Base-by-base conservation (phyloP, 1,140 invertebrate genomes). In the Steinernema khuongi region DNA sequence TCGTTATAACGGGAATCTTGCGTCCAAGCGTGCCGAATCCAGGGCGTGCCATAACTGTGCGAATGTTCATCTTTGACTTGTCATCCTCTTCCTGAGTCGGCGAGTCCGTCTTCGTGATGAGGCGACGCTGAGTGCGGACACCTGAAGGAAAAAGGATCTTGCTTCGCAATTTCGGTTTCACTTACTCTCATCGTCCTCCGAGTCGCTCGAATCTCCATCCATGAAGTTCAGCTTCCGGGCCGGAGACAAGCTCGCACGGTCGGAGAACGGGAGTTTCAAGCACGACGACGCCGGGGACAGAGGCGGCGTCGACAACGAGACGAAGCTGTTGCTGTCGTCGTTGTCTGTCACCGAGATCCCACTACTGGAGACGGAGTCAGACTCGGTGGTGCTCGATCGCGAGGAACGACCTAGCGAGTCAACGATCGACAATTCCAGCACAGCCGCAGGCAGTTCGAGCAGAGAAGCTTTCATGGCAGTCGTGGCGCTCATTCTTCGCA, bases 11-110 rank as follows among this genome's bases (percentile, higher is more conserved):
- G n/a, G 67, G 67, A 43, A 77, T 77, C 33, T 69, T 60, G 30
- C 74, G 71, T 1, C 77, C 77, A 19, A 74, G 19, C 31, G 70
- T 68, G 22, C 77, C 77, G 22, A 77, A 69, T 66, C 75, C 75
- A 7, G 77, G 77, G 29, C 77, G 73, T 1, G 77, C 70, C 19
- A 72, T 74, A 29, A 77, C 44, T 22, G 74, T 73, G 19, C 76
- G 44, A 66, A 77, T 68, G 19, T 77, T 72, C 70, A 77, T 44
- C 41, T 74, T 75, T 29, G 76, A 74, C 28, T 75, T 32, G 31
- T 77, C 76, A 69, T 77, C 73, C 66, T 26, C 19, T n/a, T n/a
- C 19, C 50, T 14, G 11, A 60, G 11, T 4, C 50, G 11, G 50
- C 50, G 11, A n/a, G n/a, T 7, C 50, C 50, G 14, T 60, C 50